Base-by-base conservation (phyloP, 2,113 vertebrate species). In the Oriolus oriolus region DNA sequence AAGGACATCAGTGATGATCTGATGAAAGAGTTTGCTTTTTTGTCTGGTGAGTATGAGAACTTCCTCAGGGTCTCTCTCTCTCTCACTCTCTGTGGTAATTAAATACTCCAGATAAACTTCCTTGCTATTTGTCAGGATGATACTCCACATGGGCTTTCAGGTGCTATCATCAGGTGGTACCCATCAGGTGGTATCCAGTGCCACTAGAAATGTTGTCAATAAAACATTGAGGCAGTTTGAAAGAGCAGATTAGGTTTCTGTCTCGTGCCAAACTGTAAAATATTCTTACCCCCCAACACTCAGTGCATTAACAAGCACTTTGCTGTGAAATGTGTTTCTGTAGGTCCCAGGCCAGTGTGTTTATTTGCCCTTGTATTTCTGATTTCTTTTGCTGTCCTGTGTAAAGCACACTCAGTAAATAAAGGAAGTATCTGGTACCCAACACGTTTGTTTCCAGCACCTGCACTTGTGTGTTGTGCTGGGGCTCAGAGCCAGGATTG, bases 11-110 rank as follows among this genome's bases (percentile, higher is more conserved):
- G 97, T 24, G 98, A 98, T 45, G 99, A 98, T 94, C 97, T 99
- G 97, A 98, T 99, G 98, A 99, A 99, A 84, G 98, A 98, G 90
- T 99, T 99, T 74, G 99, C 99, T 10, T 99, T 99, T 96, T 96
- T 99, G 54, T 99, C 99, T 96, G 99, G 99, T 99, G 97, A 98
- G 98, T 94, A 66, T 0, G 3, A 54, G 69, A 52, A 44, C 63
- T 57, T 81, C 59, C 45, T 47, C 75, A 35, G 75, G 27, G 31
- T 52, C 54, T 86, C 26, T 31, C 14, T 31, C 14, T 50, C 11
- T 87, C 23, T 16, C 11, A 45, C 11, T 59, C 8, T 45, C 20
- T 37, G 26, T 18, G 4, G 89, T 96, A 96, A 93, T 96, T 74
- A 81, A 97, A 95, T 93, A 44, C 59, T 90, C 63, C 47, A 66